A percentile compares a stretch with the other conserved stretches of the same genome.
These are phyloP conservation scores for Gambusia yucatana DNA, from an alignment of 2,797 vertebrate species.

Conservation along the genomic window DNA sequence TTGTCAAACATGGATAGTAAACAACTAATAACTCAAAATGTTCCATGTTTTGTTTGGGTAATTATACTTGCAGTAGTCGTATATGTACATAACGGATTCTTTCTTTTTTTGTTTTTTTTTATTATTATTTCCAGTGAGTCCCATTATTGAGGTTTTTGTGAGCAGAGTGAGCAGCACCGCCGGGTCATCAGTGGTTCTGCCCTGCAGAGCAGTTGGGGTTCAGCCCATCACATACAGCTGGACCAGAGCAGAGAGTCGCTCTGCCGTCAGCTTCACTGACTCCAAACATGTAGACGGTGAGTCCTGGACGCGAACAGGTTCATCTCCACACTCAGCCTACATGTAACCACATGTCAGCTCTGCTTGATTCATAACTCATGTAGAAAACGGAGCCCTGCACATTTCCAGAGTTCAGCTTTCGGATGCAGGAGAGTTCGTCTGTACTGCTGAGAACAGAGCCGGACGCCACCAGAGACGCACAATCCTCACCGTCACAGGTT, in stretches of 20 bases:
- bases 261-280: slow-evolving; percentile 31
- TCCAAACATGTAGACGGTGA: slow-evolving; percentile 67
- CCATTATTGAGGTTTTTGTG: slow-evolving; percentile 72
- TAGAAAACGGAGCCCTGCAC: slow-evolving; percentile 76
- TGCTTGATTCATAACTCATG: neutral
- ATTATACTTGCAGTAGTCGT: neutral
- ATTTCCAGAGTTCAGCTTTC: slow-evolving; percentile 66
- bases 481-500: slow-evolving; percentile 72
- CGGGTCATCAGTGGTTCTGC: slow-evolving; percentile 65
- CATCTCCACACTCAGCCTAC: neutral
- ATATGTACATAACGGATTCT: neutral
- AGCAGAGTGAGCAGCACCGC: slow-evolving; percentile 59
- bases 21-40: neutral
- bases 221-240: slow-evolving; percentile 78
- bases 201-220: slow-evolving; percentile 79
- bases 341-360: neutral
- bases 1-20: neutral
- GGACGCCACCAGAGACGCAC: slow-evolving; percentile 71
- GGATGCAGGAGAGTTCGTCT: slow-evolving; percentile 79
- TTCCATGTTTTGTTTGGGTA: neutral
- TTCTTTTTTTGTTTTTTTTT: neutral
- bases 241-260: slow-evolving; percentile 52
- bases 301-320: slow-evolving; percentile 1
- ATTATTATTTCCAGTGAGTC: slow-evolving; percentile 68
- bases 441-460: slow-evolving; percentile 76